Base-by-base conservation (phyloP, 2,888 invertebrate genomes). In the Cataglyphis livida region DNA sequence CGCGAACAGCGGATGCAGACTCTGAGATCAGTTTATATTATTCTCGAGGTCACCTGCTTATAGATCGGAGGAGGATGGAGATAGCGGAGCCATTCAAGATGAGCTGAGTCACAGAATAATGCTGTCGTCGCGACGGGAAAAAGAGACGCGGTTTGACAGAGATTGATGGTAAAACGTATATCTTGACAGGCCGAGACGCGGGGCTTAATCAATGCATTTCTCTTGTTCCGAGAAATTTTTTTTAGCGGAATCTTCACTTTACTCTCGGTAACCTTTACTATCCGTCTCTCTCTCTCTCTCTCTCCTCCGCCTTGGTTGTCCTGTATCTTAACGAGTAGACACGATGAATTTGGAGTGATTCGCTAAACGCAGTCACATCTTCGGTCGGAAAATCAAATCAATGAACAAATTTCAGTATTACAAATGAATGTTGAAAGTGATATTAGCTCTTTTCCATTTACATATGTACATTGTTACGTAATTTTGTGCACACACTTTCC, bases 321-420 rank as follows among this genome's bases (percentile, higher is more conserved):
- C 38, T 54, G 6, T 25, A 66, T 6, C 44, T 70, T 18, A 59
- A 59, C n/a, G 18, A 35, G 12, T 2, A 21, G 54, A 61, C 5
- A 88, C 88, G 28, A 66, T 0, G 15, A 88, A 88, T 88, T 88
- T 88, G 18, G 12, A 51, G 48, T 15, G 35, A 64, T 18, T 4
- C 44, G 15, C 61, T 79, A n/a, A 83, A 87, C 61, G 70, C 25
- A 6, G 64, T 84, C 84, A 82, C 85, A 78, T 81, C 74, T 73
- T 82, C 54, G 62, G 6, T 21, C 48, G 75, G 71, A 38, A 62
- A 5, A 32, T 21, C 48, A 38, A 41, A 82, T 65, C 64, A 75
- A 62, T 41, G 38, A 62, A 28, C 9, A 9, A 15, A 32, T 78
- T 21, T 82, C 79, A 25, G 35, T 10, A 12, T 84, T 79, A 85